Evolutionary conservation across 2,797 vertebrate genomes (phyloP).

Genomic region (Danio aesculapii): DNA sequence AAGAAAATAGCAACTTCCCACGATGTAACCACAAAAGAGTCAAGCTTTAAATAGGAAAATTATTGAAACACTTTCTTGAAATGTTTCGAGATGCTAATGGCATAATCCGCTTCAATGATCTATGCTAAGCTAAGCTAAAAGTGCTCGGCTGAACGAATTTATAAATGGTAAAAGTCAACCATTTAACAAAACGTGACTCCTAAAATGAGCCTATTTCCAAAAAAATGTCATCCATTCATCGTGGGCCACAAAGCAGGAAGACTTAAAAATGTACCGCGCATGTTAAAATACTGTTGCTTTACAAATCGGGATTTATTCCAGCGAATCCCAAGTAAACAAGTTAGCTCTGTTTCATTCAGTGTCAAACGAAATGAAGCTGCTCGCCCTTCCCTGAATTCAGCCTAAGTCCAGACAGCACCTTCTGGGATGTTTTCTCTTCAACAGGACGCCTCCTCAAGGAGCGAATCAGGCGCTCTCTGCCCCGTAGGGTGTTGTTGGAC

Average conservation of each 20-base stretch:
- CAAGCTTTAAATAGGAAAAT: too few species aligned
- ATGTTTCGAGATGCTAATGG: too few species aligned
- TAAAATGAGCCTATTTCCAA: too few species aligned
- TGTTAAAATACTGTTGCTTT: conserved; percentile 4
- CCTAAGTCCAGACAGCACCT: conserved; percentile 77
- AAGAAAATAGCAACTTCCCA: too few species aligned
- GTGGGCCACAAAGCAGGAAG: conserved; percentile 12
- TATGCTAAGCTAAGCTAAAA: too few species aligned
- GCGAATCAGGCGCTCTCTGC: conserved; percentile 55
- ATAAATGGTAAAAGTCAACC: too few species aligned
- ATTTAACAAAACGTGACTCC: too few species aligned
- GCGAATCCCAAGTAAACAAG: conserved; percentile 14
- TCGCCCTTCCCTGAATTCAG: conserved; percentile 76
- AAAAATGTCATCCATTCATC: not conserved
- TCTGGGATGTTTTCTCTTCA: conserved; percentile 72
- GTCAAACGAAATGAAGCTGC: conserved; percentile 79
- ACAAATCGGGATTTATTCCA: not conserved
- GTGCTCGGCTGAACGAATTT: too few species aligned
- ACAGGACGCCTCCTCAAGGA: conserved; percentile 62
- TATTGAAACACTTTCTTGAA: too few species aligned
- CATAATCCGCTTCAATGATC: too few species aligned
- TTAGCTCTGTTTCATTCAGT: not conserved
- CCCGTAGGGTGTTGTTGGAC: conserved; percentile 56
- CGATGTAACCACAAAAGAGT: too few species aligned
- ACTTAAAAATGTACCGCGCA: not conserved